Conservation (phyloP, 2,888 invertebrate genomes). For the Pollenia amentaria region DNA sequence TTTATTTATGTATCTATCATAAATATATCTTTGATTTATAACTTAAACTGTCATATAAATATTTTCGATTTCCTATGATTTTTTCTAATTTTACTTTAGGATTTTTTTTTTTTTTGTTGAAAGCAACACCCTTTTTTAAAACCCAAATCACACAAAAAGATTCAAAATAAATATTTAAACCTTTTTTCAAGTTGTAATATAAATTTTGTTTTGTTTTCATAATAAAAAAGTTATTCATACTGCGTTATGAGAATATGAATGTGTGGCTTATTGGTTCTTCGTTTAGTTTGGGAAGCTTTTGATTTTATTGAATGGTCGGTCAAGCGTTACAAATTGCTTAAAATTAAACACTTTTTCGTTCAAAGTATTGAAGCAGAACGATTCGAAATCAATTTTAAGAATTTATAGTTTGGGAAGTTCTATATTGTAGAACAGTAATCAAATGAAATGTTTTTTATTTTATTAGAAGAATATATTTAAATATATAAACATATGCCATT, state of each 20-base stretch:
- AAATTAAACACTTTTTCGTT: constrained; percentile 56
- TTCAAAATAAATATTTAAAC: neutral
- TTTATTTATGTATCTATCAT: too few relatives aligned
- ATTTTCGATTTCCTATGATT: too few relatives aligned
- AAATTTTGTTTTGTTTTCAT: neutral
- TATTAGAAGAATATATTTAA: neutral
- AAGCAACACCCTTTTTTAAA: constrained; percentile 11
- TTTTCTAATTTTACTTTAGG: neutral
- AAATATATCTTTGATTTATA: too few relatives aligned
- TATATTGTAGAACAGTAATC: neutral
- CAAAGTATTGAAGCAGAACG: constrained; percentile 49
- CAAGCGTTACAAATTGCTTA: constrained; percentile 60
- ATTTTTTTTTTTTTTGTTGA: too few relatives aligned
- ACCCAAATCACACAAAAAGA: neutral
- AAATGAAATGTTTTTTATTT: constrained; percentile 4
- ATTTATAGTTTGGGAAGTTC: constrained; percentile 8
- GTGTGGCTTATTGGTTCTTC: neutral
- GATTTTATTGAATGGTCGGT: constrained; percentile 31
- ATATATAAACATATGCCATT: neutral
- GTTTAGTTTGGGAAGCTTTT: constrained; percentile 9
- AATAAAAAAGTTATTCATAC: constrained; percentile 30
- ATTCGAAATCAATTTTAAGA: constrained; percentile 10
- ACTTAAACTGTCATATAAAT: too few relatives aligned
- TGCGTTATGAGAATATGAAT: neutral
- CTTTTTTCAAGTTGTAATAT: neutral